These are phyloP conservation scores for Gisinianus flammeolus DNA, from an alignment of 2,888 invertebrate species.

Conservation along the genomic window DNA sequence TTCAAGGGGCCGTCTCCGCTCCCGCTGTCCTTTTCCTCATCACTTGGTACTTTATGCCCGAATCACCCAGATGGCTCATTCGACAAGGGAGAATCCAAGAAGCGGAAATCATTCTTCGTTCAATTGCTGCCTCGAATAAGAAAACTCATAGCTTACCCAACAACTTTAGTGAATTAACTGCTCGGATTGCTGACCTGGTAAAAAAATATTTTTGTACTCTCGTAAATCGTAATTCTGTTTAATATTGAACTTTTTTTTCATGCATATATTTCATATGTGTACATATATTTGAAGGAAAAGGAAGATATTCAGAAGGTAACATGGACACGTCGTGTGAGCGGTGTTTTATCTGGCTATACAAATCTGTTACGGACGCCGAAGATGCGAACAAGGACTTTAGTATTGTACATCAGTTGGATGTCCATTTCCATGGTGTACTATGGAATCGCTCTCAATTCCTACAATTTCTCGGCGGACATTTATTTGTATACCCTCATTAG, in stretches of 20 bases:
- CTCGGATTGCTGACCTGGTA: conserved; percentile 47
- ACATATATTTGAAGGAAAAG: conserved; percentile 34
- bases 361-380: conserved; percentile 43
- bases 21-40: conserved; percentile 46
- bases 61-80: conserved; percentile 47
- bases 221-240: background rate
- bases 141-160: conserved; percentile 38
- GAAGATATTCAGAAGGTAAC: conserved; percentile 44
- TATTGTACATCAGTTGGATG: conserved; percentile 51
- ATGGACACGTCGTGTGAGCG: conserved; percentile 42
- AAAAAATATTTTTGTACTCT: conserved; percentile 14
- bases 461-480: conserved; percentile 51
- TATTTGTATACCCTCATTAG: conserved; percentile 55
- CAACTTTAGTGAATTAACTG: conserved; percentile 45
- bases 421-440: conserved; percentile 54
- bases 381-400: conserved; percentile 46
- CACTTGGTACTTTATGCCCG: conserved; percentile 48
- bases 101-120: conserved; percentile 47
- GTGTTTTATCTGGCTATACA: conserved; percentile 46
- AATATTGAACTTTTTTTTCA: too few relatives aligned
- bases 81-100: conserved; percentile 30
- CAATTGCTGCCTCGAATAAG: conserved; percentile 43
- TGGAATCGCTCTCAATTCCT: conserved; percentile 54
- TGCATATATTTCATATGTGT: background rate
- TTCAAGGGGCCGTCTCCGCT: conserved; percentile 44